Evolutionary conservation across 2,113 vertebrate species (phyloP).

Genomic region (Microcebus tavaratra): DNA sequence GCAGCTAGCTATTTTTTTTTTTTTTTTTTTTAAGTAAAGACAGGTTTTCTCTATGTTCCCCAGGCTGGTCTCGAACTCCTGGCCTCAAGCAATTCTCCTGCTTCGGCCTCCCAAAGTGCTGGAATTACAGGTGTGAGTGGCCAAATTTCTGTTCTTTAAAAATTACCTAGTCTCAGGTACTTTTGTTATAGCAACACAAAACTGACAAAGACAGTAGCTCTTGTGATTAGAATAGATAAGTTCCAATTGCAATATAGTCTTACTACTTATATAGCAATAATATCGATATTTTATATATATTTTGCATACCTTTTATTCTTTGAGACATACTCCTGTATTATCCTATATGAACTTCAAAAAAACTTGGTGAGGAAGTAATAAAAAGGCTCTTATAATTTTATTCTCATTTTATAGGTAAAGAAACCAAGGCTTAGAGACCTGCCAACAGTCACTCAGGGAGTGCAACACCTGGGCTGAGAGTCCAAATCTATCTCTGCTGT

Average conservation of each 20-base stretch:
- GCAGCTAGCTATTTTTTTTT: too few relatives aligned
- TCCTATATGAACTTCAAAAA: neutral
- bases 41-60: too few relatives aligned
- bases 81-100: too few relatives aligned
- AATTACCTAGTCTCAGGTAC: neutral
- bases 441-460: neutral
- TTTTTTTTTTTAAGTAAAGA: too few relatives aligned
- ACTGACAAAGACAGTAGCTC: neutral
- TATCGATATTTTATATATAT: neutral
- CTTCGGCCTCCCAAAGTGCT: too few relatives aligned
- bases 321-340: neutral
- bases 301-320: conserved; percentile 1
- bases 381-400: neutral
- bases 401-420: conserved; percentile 1
- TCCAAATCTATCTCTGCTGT: neutral
- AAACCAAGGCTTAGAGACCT: neutral
- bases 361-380: neutral
- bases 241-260: neutral
- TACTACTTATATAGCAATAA: neutral
- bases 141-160: neutral
- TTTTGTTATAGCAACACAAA: neutral
- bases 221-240: neutral
- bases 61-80: too few relatives aligned
- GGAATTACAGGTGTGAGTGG: too few relatives aligned
- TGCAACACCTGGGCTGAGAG: neutral